These are phyloP conservation scores for Catharus bicknelli DNA, from an alignment of 2,113 vertebrate species.

Conservation along the genomic window DNA sequence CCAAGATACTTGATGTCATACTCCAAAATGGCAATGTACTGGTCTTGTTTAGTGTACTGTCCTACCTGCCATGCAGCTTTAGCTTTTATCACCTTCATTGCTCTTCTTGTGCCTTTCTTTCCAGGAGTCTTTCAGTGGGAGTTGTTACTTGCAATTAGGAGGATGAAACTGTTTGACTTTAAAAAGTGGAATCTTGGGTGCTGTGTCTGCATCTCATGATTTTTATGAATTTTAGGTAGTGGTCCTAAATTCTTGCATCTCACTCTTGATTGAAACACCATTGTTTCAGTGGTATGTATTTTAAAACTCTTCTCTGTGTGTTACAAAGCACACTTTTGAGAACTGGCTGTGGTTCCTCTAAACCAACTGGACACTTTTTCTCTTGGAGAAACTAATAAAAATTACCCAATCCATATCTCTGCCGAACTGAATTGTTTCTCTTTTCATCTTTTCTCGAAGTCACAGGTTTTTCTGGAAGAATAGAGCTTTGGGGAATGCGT, in stretches of 20 bases:
- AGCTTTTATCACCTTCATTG: not conserved
- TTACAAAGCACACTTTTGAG: not conserved
- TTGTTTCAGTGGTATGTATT: not conserved
- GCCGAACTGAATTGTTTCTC: not conserved
- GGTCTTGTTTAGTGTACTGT: not conserved
- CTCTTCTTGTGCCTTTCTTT: not conserved
- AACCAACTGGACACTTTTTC: not conserved
- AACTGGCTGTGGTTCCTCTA: not conserved
- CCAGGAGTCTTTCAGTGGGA: not conserved
- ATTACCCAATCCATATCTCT: not conserved
- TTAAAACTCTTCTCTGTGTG: not conserved
- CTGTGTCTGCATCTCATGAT: fast-evolving
- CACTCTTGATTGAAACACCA: not conserved
- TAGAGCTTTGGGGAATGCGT: not conserved
- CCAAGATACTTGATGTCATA: not conserved
- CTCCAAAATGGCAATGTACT: not conserved
- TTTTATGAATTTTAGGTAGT: not conserved
- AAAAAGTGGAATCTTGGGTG: not conserved
- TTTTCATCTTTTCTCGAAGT: not conserved
- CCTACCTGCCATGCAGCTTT: not conserved
- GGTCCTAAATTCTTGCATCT: not conserved
- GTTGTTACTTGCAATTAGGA: not conserved
- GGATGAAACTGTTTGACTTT: not conserved
- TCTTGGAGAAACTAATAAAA: not conserved
- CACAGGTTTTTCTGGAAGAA: not conserved